Evolutionary conservation across 2,888 invertebrate genomes (phyloP), one percentile per base, ranked within the genome.

Genomic region (Iselma pallidipennis): DNA sequence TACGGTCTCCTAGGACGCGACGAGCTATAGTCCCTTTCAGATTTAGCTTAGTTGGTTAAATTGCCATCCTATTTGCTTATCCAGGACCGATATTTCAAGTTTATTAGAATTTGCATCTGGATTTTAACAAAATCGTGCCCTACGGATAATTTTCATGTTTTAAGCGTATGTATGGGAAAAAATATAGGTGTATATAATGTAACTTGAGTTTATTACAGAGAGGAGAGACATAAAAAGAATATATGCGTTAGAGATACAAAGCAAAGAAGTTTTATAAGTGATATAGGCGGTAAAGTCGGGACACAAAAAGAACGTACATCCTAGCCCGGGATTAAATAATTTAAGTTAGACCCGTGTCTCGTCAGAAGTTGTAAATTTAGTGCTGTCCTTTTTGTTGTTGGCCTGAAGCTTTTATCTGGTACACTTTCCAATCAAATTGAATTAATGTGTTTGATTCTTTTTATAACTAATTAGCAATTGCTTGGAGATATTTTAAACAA

Each of bases 31-130:
- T 59, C 58, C 65, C 49, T 50, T 61, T 61, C 61, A 42, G 19
- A 42, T 37, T 37, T 37, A 19, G 16, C 19, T 16, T 7, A 19
- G 55, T 59, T 53, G 59, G 59, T 59, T 59, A 61, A 65, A 65
- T 61, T 64, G 48, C 61, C 56, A 37, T 55, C 55, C 55, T 64
- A 55, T 55, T 42, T 45, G 59, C 65, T 62, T 62, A 65, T 61
- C 65, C 65, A 21, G 14, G 26, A 25, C 51, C 54, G 51, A 62
- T 65, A 61, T 65, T 65, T 65, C 45, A 62, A 51, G 59, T 62
- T 65, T 65, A 65, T 65, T 62, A 57, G 61, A 59, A 65, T 65
- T 62, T 62, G 61, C 59, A 65, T 65, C 29, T 55, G 28, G 45
- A 50, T 42, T 57, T 61, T 53, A 37, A 25, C 5, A 1, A 42